These are phyloP conservation scores for Erpetoichthys calabaricus DNA, from an alignment of 2,797 vertebrate species.

Conservation along the genomic window DNA sequence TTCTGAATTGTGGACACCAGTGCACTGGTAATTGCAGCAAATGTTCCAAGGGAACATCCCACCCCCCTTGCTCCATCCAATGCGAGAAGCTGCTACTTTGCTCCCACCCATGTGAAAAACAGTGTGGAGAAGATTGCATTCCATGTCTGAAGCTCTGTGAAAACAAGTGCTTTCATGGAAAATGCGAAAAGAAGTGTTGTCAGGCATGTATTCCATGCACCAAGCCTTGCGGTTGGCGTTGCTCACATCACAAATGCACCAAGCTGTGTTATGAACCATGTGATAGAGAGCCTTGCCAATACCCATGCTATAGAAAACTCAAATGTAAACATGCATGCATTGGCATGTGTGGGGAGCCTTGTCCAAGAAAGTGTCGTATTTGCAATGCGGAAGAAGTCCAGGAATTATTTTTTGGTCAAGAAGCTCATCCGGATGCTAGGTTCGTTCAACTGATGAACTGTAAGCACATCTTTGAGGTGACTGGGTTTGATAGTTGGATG, in stretches of 20 bases:
- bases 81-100: slow-evolving; percentile 17
- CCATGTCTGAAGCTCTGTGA: slow-evolving; percentile 17
- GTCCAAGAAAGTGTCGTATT: slow-evolving; percentile 20
- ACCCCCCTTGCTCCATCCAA: slow-evolving; percentile 9
- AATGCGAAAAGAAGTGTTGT: slow-evolving; percentile 14
- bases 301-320: slow-evolving; percentile 14
- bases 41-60: slow-evolving; percentile 6
- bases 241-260: slow-evolving; percentile 17
- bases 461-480: slow-evolving; percentile 21
- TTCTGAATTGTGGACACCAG: slow-evolving; percentile 17
- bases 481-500: slow-evolving; percentile 21
- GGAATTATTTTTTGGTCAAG: slow-evolving; percentile 20
- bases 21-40: slow-evolving; percentile 17
- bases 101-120: slow-evolving; percentile 14
- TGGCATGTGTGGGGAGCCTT: slow-evolving; percentile 24
- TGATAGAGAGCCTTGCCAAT: slow-evolving; percentile 15
- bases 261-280: slow-evolving; percentile 20
- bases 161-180: slow-evolving; percentile 19
- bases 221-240: slow-evolving; percentile 15
- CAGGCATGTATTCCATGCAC: slow-evolving; percentile 17
- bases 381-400: slow-evolving; percentile 19
- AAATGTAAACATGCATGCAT: slow-evolving; percentile 21
- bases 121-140: slow-evolving; percentile 13
- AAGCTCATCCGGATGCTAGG: slow-evolving; percentile 16
- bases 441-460: slow-evolving; percentile 25